Conservation (phyloP, 1,140 invertebrate species). For the Choristoneura fumiferana region DNA sequence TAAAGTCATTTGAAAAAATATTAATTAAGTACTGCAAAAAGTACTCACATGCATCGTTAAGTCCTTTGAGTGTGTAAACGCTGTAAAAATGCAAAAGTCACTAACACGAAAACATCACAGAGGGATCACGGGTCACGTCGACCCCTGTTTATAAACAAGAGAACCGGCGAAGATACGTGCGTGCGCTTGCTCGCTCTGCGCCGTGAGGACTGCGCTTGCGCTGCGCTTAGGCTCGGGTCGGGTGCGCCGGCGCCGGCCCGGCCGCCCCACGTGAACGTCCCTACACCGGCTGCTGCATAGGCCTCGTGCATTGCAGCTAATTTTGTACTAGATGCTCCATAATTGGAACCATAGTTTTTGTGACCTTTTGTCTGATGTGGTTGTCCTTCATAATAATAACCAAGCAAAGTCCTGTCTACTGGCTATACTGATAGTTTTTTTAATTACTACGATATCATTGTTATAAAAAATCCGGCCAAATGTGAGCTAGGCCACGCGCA, state of each 20-base stretch:
- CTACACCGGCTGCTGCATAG: conserved; percentile 21
- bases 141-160: conserved; percentile 41
- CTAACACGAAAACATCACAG: conserved; percentile 56
- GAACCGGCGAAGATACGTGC: conserved; percentile 18
- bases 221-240: not conserved
- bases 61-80: conserved; percentile 39
- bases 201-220: conserved; percentile 41
- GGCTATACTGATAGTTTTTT: no score
- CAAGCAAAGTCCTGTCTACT: no score
- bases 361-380: not conserved
- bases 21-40: conserved; percentile 2
- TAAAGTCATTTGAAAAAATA: not conserved
- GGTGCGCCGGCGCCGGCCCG: conserved; percentile 21
- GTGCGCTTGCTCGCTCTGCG: conserved; percentile 45
- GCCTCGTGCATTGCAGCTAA: conserved; percentile 27
- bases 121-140: conserved; percentile 44
- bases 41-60: conserved; percentile 71
- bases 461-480: no score
- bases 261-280: conserved; percentile 17
- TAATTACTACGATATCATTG: no score
- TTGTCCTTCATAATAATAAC: conserved; percentile 9
- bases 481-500: no score
- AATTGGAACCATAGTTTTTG: conserved; percentile 5
- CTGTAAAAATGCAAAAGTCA: conserved; percentile 35
- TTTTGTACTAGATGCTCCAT: conserved; percentile 17